Base-by-base conservation (phyloP, 2,113 vertebrate species). In the Leuciscus idus region DNA sequence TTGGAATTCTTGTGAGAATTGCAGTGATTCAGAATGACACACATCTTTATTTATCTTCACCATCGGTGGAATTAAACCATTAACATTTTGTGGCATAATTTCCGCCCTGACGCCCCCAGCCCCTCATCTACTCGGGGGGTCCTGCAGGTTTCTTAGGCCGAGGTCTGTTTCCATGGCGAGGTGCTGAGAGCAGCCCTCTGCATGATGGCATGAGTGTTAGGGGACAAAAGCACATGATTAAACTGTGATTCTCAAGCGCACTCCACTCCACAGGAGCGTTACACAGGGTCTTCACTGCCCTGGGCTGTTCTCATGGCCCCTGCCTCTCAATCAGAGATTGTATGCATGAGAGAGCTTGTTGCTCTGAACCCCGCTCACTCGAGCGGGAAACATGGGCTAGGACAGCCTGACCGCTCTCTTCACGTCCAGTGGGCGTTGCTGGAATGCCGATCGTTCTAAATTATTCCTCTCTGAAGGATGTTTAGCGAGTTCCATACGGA, bases 251-350 rank as follows among this genome's bases (percentile, higher is more conserved):
- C 1, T 50, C 62, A 64, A 81, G 78, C 26, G 3, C 39, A 64
- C 59, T 62, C 15, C 23, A 23, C 62, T 52, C 64, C 59, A 30
- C 52, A 72, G 52, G 66, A 68, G 77, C 11, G 8, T 50, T 33
- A 8, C 28, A 19, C 43, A 33, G 26, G 36, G 26, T 68, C n/a
- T 86, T 78, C 61, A 5, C n/a, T 33, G 52, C 79, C 73, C 26
- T 57, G 30, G 73, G 55, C 61, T 64, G 36, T 82, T 87, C 85
- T 52, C 82, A 84, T 82, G 59, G 78, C n/a, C 75, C 66, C 39
- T 61, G 62, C 43, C 84, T 76, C 83, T 91, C 88, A 90, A 91
- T 92, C 90, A 91, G 74, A 81, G 61, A 62, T 83, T 64, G 21
- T 85, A 43, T 62, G 80, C n/a, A n/a, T 78, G 85, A 62, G 81